Evolutionary conservation across 2,888 invertebrate species (phyloP), one percentile per base, ranked within the genome.

Genomic region (Aleiodes leptofemur): DNA sequence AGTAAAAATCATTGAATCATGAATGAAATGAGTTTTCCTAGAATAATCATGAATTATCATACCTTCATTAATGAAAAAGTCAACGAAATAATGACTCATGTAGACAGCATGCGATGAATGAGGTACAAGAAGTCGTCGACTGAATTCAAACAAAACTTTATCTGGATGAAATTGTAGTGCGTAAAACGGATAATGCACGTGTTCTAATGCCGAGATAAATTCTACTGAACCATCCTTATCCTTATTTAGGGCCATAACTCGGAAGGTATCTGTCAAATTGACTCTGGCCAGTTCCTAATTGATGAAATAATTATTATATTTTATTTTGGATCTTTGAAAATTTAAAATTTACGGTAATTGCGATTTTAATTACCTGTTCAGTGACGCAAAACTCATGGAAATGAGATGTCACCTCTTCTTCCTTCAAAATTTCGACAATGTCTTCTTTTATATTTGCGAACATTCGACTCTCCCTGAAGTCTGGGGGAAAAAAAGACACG

Each of bases 141-240:
- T 34, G 83, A 82, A 70, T 91, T 92, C 94, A 94, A 96, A 88
- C 97, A 96, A 85, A 94, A 98, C 94, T 85, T 97, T 97, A 89
- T 98, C 98, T 0, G 98, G 97, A 86, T 98, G 98, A 90, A 96
- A 98, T 88, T 97, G 97, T 0, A 94, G 91, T 0, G 95, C 97
- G 88, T 94, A 98, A 86, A 97, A 94, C 8, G 98, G 98, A 78
- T 90, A 93, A 85, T 90, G 90, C 7, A 83, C 91, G 79, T 95
- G 93, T 90, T 98, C 97, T 76, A 96, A 90, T 0, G 93, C 91
- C 0, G 97, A 96, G 50, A 98, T 93, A 83, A 95, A 98, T 80
- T 92, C 90, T 23, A 23, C 23, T 0, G 93, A 81, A 0, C 93
- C 93, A 55, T 93, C 87, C 0, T 86, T 86, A 83, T 97, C 97